Conservation (phyloP, 2,113 vertebrate genomes). For the Cebus imitator region DNA sequence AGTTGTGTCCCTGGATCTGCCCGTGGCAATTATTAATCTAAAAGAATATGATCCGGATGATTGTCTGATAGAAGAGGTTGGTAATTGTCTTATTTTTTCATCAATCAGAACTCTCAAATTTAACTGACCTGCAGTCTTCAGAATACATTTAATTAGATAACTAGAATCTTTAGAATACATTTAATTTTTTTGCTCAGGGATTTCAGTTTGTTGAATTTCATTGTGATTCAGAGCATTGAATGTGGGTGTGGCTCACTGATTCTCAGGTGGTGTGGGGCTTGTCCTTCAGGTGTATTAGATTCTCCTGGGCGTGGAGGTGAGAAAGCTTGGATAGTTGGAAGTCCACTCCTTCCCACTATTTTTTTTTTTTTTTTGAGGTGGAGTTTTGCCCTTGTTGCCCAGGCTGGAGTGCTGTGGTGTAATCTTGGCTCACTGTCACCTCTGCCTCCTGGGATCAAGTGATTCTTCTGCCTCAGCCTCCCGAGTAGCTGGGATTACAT, state of each 20-base stretch:
- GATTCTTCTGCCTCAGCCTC: too few relatives aligned
- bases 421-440: too few relatives aligned
- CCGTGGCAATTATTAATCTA: conserved; percentile 87
- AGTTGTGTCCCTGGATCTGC: conserved; percentile 82
- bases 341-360: background rate
- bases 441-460: too few relatives aligned
- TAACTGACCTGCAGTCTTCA: background rate
- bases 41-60: conserved; percentile 95
- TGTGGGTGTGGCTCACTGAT: background rate
- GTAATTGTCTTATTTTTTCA: conserved; percentile 30
- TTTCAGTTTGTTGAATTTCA: background rate
- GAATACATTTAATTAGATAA: background rate
- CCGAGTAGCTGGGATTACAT: too few relatives aligned
- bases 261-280: background rate
- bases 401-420: too few relatives aligned
- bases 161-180: background rate
- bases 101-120: background rate
- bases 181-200: background rate
- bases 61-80: conserved; percentile 91
- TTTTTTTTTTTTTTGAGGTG: too few relatives aligned
- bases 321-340: background rate
- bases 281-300: background rate
- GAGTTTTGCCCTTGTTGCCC: too few relatives aligned
- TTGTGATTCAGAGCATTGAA: background rate
- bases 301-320: background rate